Base-by-base conservation (phyloP, 2,113 vertebrate genomes). In the Callionymus lyra region DNA sequence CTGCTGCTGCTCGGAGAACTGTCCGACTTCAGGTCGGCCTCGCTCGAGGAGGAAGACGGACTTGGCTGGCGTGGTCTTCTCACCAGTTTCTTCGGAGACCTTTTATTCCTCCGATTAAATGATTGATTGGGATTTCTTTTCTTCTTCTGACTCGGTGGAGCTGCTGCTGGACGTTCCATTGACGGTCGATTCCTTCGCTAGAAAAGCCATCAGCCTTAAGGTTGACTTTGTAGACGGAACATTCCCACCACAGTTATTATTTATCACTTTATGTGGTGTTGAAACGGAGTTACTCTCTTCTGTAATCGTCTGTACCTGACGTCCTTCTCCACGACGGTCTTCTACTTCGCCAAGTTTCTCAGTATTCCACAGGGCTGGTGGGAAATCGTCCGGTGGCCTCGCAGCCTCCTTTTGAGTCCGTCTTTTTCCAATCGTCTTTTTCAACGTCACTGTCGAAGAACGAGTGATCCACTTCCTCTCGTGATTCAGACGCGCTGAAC, bases 401-500 rank as follows among this genome's bases (percentile, higher is more conserved):
- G 21, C 8, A 4, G 21, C 21, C 8, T 4, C 21, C 4, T 27
- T 27, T 27, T 27, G 21, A 27, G 21, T 27, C 21, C 4, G 21
- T 27, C 21, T 27, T 27, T 4, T 27, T 27, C 21, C 21, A 27
- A 27, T 27, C 9, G 12, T 17, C 16, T 44, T 57, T 42, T 51
- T 91, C 90, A 61, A 75, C 74, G 64, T 93, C 93, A 59, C 93
- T 97, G 63, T 98, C 93, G 55, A 96, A 98, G 74, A 98, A 97
- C 2, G 92, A 84, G 59, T 97, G 93, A 74, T 98, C 92, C 41
- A 97, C 92, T 75, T 93, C 93, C 41, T 80, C 88, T 27, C 94
- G 88, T 19, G 88, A 59, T 19, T 85, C 83, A 59, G 74, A 69
- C 2, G 76, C 67, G 36, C 63, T 82, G 34, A 90, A 85, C 93